Base-by-base conservation (phyloP, 2,113 vertebrate species). In the Hemiscyllium ocellatum region DNA sequence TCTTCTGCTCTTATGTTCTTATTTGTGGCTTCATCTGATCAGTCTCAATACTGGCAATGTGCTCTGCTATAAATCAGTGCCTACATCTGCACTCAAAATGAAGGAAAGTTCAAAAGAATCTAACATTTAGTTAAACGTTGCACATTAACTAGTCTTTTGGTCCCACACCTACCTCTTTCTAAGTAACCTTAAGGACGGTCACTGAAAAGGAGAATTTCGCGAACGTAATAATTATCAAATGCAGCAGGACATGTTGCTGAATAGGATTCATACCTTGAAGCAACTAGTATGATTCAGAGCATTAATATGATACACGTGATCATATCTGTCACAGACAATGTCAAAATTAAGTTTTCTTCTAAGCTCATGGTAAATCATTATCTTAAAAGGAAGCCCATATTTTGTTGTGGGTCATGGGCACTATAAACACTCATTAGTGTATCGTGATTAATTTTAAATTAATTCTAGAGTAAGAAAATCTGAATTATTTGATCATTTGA, bases 111-210 rank as follows among this genome's bases (percentile, higher is more conserved):
- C 22, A 65, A 93, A 47, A 93, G n/a, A 68, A 20, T n/a, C 66
- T 10, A 50, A 8, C 89, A 93, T 93, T 93, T 93, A 93, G 66
- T 93, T 66, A 66, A 93, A 66, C 20, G 42, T 15, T 91, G 89
- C 56, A 68, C 61, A 66, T n/a, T 37, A 24, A 93, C 56, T 66
- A 7, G 56, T 6, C n/a, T 65, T 20, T 93, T 37, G 56, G 56
- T 66, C 66, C 37, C 33, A 29, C 6, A 0, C n/a, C 61, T 65
- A 33, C 12, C 24, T 17, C 42, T 47, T 86, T 90, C 33, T 52
- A 52, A 52, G 76, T 4, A 83, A 42, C 2, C 20, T 80, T 15
- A 37, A 83, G 19, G 42, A 37, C n/a, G 42, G n/a, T 47, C 80
- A 83, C 80, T 4, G 10, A 83, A 5, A 37, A 5, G 37, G 52